These are phyloP conservation scores for Melanaphis sacchari DNA, from an alignment of 1,140 invertebrate species.

Conservation along the genomic window DNA sequence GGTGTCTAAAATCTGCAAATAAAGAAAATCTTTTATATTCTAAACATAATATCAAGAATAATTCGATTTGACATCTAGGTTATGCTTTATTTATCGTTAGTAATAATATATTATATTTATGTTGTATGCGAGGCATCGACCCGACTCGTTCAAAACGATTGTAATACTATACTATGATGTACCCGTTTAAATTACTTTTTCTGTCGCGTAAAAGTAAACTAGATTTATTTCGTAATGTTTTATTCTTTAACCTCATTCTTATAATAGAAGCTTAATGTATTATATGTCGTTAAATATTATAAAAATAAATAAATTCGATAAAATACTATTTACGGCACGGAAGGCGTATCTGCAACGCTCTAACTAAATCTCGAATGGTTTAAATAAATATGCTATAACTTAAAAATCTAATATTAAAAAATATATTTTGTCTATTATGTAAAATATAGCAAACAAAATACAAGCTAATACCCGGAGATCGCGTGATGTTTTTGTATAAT, in stretches of 20 bases:
- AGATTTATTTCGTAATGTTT: neutral
- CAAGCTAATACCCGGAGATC: neutral
- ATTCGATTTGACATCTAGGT: neutral
- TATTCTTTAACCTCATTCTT: neutral
- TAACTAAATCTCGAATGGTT: neutral
- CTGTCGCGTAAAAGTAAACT: neutral
- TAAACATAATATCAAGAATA: neutral
- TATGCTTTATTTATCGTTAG: neutral
- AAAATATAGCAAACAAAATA: constrained; percentile 9
- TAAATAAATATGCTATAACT: neutral
- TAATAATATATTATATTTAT: constrained; percentile 1
- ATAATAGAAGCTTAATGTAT: neutral
- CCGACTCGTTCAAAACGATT: neutral
- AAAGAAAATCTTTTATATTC: neutral
- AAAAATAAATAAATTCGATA: neutral
- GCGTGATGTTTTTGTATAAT: neutral
- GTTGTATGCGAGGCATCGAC: neutral
- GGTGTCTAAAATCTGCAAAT: constrained; percentile 81
- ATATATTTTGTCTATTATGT: neutral
- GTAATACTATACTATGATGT: neutral
- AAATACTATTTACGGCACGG: neutral
- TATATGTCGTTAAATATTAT: neutral
- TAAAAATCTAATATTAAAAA: neutral
- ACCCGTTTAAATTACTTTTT: neutral
- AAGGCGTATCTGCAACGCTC: neutral